These are phyloP conservation scores for Pterocles gutturalis DNA, from an alignment of 2,113 vertebrate genomes.

Conservation along the genomic window DNA sequence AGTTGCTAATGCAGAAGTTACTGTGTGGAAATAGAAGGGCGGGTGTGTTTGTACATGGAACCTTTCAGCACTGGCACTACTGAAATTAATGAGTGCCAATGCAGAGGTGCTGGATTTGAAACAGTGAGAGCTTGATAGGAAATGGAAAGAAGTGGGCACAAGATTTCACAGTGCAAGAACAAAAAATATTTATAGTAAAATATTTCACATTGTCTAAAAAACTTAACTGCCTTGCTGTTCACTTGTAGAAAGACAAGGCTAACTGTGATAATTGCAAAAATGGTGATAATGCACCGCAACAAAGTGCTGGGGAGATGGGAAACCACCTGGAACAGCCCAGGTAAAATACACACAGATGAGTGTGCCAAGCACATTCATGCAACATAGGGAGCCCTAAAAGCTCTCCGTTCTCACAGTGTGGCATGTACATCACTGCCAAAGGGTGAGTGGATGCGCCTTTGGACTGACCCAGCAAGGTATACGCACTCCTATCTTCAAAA, in stretches of 20 bases:
- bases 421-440: not conserved
- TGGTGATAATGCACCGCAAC: not conserved
- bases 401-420: not conserved
- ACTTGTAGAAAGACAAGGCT: not conserved
- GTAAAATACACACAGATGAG: not conserved
- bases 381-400: not conserved
- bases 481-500: rapidly evolving
- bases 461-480: not conserved
- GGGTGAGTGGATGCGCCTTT: not conserved
- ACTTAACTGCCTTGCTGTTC: not conserved
- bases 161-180: conserved; percentile 11
- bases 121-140: not conserved
- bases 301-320: not conserved
- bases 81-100: not conserved
- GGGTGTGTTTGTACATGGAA: not conserved
- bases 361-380: not conserved
- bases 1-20: not conserved
- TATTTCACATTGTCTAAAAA: conserved; percentile 58
- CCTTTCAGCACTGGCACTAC: not conserved
- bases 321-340: not conserved
- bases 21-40: not conserved
- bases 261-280: not conserved
- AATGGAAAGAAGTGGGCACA: not conserved
- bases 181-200: conserved; percentile 53
- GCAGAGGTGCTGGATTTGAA: not conserved